phyloP scores from a whole-genome alignment of 2,888 invertebrate genomes.

The Euzophera pinguis region DNA sequence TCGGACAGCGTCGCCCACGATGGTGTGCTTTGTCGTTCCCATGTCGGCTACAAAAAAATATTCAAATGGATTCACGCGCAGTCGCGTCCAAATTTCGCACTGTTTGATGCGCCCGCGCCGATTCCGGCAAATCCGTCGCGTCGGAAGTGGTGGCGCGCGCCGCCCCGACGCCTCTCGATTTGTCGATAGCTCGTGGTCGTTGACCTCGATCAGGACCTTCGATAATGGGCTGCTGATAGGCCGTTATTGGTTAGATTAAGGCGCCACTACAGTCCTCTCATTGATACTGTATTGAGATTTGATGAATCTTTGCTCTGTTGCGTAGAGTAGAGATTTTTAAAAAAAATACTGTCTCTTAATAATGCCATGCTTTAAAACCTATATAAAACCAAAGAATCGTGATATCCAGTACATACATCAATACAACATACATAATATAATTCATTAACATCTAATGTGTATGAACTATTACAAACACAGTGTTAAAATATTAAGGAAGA shows the following conservation, averaged over 20 bases:
- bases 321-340: too few relatives aligned
- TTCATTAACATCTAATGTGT: too few relatives aligned
- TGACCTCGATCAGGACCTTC: constrained; percentile 70
- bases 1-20: constrained; percentile 32
- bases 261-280: constrained; percentile 35
- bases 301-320: too few relatives aligned
- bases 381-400: too few relatives aligned
- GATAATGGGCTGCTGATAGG: constrained; percentile 55
- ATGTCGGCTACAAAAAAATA: constrained; percentile 71
- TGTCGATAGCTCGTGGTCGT: constrained; percentile 68
- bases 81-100: constrained; percentile 75
- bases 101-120: constrained; percentile 78
- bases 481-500: too few relatives aligned
- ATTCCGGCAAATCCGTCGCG: constrained; percentile 80
- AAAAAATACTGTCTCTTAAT: too few relatives aligned
- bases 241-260: constrained; percentile 60
- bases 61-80: constrained; percentile 78
- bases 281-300: neutral
- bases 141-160: constrained; percentile 76
- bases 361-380: too few relatives aligned
- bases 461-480: too few relatives aligned
- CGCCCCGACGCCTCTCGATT: constrained; percentile 58
- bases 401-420: too few relatives aligned
- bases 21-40: constrained; percentile 58
- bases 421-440: too few relatives aligned